Base-by-base conservation (phyloP, 2,113 vertebrate genomes). In the Hucho hucho region DNA sequence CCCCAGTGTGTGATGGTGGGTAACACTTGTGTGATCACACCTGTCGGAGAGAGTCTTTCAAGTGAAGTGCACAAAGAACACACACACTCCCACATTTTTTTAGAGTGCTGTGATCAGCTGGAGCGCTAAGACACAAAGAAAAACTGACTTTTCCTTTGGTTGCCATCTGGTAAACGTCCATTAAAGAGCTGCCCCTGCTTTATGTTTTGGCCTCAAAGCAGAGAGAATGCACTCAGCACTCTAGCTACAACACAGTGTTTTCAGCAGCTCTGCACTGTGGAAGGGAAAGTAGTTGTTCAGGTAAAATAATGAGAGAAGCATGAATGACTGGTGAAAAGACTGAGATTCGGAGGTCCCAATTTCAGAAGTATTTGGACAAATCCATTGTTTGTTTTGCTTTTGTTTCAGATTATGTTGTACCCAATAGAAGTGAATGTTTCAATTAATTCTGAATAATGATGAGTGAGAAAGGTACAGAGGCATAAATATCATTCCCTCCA, bases 1-100 rank as follows among this genome's bases (percentile, higher is more conserved):
- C 26, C 70, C n/a, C 0, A 7, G 72, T 59, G 64, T 78, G 75
- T 76, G 46, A 73, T 64, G 63, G 68, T 37, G 69, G 70, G 64
- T 71, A 64, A 78, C 76, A 79, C 71, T 20, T 64, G 20, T 26
- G 65, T 74, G 32, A 76, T 84, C 77, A 79, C 81, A 85, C 80
- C 80, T 86, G 83, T 87, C 78, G 64, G 43, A 75, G 67, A 64
- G 73, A 81, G 76, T 70, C 77, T 79, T 67, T 65, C 46, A 73
- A 47, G 66, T 72, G 47, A 29, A 13, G 24, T 69, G 46, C 66
- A 58, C 76, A 32, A 63, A 70, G 37, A 64, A 53, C 69, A 69
- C 56, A 70, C 13, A 64, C 68, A 64, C 25, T 46, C 43, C 73
- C 2, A 24, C 9, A 25, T n/a, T 3, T 43, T 11, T 43, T 43